These are phyloP conservation scores for Merodon equestris DNA, from an alignment of 2,888 invertebrate species.

Conservation along the genomic window DNA sequence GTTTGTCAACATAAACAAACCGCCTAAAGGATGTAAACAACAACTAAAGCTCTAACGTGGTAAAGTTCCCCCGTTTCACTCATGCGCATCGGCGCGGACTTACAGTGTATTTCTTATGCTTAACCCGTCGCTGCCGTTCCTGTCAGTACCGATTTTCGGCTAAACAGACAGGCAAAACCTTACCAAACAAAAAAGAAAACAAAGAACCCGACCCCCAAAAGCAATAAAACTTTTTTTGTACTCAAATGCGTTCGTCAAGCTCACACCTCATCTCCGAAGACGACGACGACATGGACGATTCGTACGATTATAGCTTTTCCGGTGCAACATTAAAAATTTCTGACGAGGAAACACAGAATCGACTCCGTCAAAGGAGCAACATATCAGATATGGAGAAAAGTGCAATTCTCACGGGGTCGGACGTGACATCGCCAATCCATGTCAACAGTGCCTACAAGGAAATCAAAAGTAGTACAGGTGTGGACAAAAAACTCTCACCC, in stretches of 20 bases:
- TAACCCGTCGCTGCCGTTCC: constrained; percentile 17
- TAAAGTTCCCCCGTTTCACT: constrained; percentile 4
- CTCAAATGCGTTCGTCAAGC: constrained; percentile 54
- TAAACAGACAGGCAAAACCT: constrained; percentile 12
- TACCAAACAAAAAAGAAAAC: not conserved
- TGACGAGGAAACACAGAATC: constrained; percentile 59
- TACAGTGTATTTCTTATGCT: constrained; percentile 18
- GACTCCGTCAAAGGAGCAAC: constrained; percentile 62
- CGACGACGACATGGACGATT: constrained; percentile 70
- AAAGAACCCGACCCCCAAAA: not conserved
- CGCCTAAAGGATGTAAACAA: constrained; percentile 54
- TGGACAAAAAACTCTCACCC: not conserved
- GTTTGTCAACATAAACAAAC: constrained; percentile 4
- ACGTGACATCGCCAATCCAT: constrained; percentile 74
- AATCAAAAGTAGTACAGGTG: constrained; percentile 49
- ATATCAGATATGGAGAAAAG: constrained; percentile 64
- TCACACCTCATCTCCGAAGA: constrained; percentile 50
- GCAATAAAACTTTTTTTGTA: not conserved
- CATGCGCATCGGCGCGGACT: constrained; percentile 43
- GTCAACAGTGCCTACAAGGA: constrained; percentile 79
- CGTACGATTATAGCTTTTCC: constrained; percentile 74
- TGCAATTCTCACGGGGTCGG: constrained; percentile 71
- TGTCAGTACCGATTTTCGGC: constrained; percentile 29
- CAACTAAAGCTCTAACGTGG: constrained; percentile 33
- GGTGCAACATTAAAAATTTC: constrained; percentile 74